A percentile compares a stretch with the other conserved stretches of the same genome.
Conservation (phyloP, 2,113 vertebrate genomes). For the Arothron firmamentum region DNA sequence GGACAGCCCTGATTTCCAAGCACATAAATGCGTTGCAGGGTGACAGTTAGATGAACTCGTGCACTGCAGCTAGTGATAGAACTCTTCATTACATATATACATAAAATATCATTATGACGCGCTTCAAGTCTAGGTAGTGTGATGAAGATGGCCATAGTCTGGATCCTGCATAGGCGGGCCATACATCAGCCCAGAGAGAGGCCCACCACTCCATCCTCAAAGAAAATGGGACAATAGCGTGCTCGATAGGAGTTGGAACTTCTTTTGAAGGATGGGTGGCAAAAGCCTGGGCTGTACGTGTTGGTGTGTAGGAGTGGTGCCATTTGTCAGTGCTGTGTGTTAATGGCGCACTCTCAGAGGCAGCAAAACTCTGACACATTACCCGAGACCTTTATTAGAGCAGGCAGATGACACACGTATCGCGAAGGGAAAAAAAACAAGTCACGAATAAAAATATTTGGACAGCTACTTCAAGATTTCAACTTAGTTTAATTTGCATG, state of each 20-base stretch:
- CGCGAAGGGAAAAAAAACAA: conserved; percentile 7
- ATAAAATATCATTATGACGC: too few species aligned
- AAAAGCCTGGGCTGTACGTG: conserved; percentile 41
- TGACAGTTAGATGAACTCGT: conserved; percentile 36
- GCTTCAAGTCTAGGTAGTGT: too few species aligned
- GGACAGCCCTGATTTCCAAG: conserved; percentile 18
- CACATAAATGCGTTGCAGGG: conserved; percentile 27
- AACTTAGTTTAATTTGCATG: background rate
- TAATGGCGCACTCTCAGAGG: conserved; percentile 29
- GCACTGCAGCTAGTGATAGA: conserved; percentile 29
- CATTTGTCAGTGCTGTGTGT: conserved; percentile 48
- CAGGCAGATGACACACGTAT: conserved; percentile 9
- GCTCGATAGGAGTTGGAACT: conserved; percentile 53
- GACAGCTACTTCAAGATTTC: background rate
- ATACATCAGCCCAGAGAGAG: conserved; percentile 40
- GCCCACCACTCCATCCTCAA: conserved; percentile 18
- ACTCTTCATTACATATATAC: conserved; percentile 38
- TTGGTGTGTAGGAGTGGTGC: conserved; percentile 21
- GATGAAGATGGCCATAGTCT: conserved; percentile 25
- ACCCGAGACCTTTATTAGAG: conserved; percentile 44
- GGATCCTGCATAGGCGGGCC: conserved; percentile 21
- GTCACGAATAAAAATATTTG: background rate
- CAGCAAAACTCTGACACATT: conserved; percentile 37
- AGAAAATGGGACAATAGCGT: conserved; percentile 57
- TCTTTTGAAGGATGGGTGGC: conserved; percentile 45